Conservation (phyloP, 2,113 vertebrate genomes). For the Brienomyrus longianalis region DNA sequence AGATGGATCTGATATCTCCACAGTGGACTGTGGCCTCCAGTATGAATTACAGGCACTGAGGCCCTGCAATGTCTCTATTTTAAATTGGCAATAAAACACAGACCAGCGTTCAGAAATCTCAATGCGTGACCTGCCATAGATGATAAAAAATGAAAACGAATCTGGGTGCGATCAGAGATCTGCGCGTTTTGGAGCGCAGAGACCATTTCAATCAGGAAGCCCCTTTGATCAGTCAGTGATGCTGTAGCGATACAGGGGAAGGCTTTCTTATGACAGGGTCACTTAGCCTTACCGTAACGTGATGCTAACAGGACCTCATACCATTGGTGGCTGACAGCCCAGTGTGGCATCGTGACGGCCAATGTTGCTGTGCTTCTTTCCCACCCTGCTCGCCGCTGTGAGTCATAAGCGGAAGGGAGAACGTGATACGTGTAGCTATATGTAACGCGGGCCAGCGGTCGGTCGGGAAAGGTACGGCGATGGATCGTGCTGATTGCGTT, state of each 20-base stretch:
- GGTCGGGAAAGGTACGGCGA: background rate
- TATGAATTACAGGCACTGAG: background rate
- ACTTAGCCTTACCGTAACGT: background rate
- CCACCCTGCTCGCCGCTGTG: background rate
- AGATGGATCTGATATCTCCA: background rate
- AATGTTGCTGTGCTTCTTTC: background rate
- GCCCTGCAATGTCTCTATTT: background rate
- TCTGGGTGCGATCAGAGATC: background rate
- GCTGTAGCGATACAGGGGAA: background rate
- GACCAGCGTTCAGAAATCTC: background rate
- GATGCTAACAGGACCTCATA: background rate
- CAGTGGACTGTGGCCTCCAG: background rate
- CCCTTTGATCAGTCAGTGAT: constrained; percentile 26
- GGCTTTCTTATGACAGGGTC: constrained; percentile 1
- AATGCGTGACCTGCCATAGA: background rate
- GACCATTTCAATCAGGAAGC: background rate
- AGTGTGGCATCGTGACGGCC: too few species aligned
- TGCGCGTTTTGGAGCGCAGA: background rate
- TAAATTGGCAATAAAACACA: background rate
- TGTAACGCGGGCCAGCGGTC: background rate
- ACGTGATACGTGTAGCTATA: background rate
- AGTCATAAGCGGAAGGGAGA: background rate
- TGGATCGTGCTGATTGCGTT: background rate
- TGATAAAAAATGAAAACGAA: background rate
- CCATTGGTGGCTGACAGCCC: background rate